These are phyloP conservation scores for Amphipyra berbera DNA, from an alignment of 2,888 invertebrate genomes.

Conservation along the genomic window DNA sequence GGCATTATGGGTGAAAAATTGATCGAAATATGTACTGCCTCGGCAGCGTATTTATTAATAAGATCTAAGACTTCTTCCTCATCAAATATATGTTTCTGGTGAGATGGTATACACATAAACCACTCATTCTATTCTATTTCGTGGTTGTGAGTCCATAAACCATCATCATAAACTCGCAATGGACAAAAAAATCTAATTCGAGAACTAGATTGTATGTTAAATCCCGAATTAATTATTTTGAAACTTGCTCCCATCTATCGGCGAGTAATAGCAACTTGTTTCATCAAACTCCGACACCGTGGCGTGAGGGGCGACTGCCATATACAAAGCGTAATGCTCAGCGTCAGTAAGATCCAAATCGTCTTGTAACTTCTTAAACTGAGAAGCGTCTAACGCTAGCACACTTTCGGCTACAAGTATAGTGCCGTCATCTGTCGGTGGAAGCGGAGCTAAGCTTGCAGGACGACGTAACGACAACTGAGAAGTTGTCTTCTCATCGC, in stretches of 20 bases:
- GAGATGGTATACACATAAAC: background rate
- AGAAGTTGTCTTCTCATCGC: slow-evolving; percentile 77
- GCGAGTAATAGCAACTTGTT: slow-evolving; percentile 95
- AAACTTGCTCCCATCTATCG: slow-evolving; percentile 94
- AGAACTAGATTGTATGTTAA: background rate
- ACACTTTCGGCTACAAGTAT: slow-evolving; percentile 90
- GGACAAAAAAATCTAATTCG: background rate
- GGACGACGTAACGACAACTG: slow-evolving; percentile 72
- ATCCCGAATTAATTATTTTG: slow-evolving; percentile 65
- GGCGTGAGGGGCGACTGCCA: slow-evolving; percentile 95
- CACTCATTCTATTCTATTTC: background rate
- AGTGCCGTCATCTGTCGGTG: slow-evolving; percentile 88
- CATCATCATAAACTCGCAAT: background rate
- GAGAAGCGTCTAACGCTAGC: slow-evolving; percentile 81
- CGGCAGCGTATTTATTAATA: background rate
- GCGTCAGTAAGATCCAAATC: slow-evolving; percentile 95
- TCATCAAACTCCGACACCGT: slow-evolving; percentile 97
- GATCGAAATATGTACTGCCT: slow-evolving; percentile 3
- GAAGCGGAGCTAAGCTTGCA: slow-evolving; percentile 77
- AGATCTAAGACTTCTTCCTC: slow-evolving; percentile 5
- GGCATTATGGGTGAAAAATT: slow-evolving; percentile 48
- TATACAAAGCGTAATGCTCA: slow-evolving; percentile 96
- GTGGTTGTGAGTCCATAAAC: background rate
- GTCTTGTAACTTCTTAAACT: slow-evolving; percentile 82
- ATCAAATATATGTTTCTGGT: background rate